phyloP scores from a whole-genome alignment of 2,113 vertebrate species.

The Hepsetus odoe region DNA sequence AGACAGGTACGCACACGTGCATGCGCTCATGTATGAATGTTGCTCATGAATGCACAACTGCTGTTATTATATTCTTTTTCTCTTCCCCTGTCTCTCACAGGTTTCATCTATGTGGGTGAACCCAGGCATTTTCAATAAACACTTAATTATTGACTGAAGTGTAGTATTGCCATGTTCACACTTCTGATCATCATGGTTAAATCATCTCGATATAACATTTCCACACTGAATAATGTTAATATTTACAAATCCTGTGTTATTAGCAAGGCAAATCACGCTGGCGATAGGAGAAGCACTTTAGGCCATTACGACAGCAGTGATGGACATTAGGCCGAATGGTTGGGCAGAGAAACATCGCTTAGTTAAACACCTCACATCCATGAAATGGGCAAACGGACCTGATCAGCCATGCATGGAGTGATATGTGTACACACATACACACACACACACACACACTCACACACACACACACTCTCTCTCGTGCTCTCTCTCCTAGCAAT shows the following conservation, averaged over 20 bases:
- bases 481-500: neutral
- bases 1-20: constrained; percentile 53
- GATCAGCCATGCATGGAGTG: neutral
- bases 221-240: constrained; percentile 6
- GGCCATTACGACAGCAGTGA: constrained; percentile 5
- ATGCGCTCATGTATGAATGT: neutral
- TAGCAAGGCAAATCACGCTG: constrained; percentile 5
- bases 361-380: neutral
- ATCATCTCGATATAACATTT: constrained; percentile 4
- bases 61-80: constrained; percentile 9
- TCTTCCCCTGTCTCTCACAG: constrained; percentile 40
- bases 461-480: constrained; percentile 29
- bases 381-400: neutral
- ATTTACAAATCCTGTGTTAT: constrained; percentile 10
- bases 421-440: constrained; percentile 24
- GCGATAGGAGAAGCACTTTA: neutral
- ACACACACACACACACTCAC: constrained; percentile 9
- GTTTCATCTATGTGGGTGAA: constrained; percentile 53
- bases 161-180: neutral
- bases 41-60: constrained; percentile 37
- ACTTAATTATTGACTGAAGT: constrained; percentile 26
- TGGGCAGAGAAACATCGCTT: neutral
- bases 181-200: neutral
- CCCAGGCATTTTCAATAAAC: constrained; percentile 7
- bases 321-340: neutral